phyloP scores from a whole-genome alignment of 2,113 vertebrate genomes.

The Ammodytes dubius region DNA sequence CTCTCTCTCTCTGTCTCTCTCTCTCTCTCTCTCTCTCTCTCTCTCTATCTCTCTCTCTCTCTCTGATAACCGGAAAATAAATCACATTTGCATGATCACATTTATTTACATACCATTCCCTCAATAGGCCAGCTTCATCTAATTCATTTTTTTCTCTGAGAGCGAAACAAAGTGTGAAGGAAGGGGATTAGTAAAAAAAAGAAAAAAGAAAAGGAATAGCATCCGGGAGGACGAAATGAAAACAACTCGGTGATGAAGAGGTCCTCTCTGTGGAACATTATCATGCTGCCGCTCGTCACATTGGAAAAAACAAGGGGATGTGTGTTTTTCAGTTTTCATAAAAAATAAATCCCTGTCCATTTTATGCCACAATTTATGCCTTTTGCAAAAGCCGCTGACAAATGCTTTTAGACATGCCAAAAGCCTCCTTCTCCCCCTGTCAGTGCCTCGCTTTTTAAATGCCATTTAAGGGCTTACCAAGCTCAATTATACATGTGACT shows the following conservation, averaged over 20 bases:
- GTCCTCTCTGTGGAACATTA: slow-evolving; percentile 17
- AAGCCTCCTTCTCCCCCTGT: neutral
- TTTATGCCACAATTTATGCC: neutral
- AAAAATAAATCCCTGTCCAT: neutral
- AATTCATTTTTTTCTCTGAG: slow-evolving; percentile 27
- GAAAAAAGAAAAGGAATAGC: slow-evolving; percentile 6
- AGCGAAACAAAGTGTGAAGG: neutral
- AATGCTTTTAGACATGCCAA: slow-evolving; percentile 6
- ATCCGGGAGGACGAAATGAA: slow-evolving; percentile 28
- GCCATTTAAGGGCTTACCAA: neutral
- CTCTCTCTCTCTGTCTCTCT: neutral
- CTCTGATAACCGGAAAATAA: slow-evolving; percentile 11
- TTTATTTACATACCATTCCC: slow-evolving; percentile 49
- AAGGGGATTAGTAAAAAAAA: slow-evolving; percentile 21
- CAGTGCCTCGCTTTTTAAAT: slow-evolving; percentile 3
- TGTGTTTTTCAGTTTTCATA: slow-evolving; percentile 15
- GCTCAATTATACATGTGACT: neutral
- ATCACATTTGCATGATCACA: slow-evolving; percentile 58
- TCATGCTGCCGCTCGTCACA: slow-evolving; percentile 2
- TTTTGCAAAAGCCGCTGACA: slow-evolving; percentile 9
- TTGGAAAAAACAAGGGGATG: neutral
- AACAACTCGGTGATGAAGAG: slow-evolving; percentile 52
- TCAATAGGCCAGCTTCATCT: slow-evolving; percentile 12
- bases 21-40: slow-evolving; percentile 23
- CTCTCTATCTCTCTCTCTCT: neutral